Base-by-base conservation (phyloP, 2,888 invertebrate species). In the Tridacna gigas region DNA sequence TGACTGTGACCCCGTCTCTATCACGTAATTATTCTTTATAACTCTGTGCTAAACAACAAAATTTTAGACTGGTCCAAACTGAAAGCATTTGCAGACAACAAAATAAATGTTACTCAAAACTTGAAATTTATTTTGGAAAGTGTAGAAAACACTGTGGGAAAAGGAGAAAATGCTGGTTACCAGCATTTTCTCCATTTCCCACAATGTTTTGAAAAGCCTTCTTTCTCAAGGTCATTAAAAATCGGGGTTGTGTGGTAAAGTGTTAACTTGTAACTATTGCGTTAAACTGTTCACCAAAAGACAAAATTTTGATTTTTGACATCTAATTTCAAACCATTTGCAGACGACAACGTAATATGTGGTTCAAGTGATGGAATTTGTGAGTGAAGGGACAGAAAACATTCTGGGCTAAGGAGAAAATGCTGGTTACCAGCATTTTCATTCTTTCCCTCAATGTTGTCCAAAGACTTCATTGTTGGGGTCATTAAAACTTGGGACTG, bases 1-100 rank as follows among this genome's bases (percentile, higher is more conserved):
- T 94, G 93, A 95, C 82, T 97, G 97, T 93, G 81, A 90, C 20
- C 83, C 86, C 3, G 86, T 82, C 60, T 90, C 91, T 26, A 84
- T 87, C 28, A 84, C 86, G 94, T 93, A 91, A 90, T 91, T 84
- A 37, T 37, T 37, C 2, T 37, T n/a, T n/a, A n/a, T 37, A 37
- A 37, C 37, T 37, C 2, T 37, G 2, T 37, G 71, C 20, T 26
- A 15, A 37, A 22, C 47, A 26, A 18, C 37, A 26, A 37, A 9
- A 65, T 22, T 25, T 37, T 37, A 37, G 37, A 37, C 7, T 37
- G 2, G 37, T 37, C 37, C 37, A 37, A 37, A 37, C 2, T 7
- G 37, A 37, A 37, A 37, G 37, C 37, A 37, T 37, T 37, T 37
- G 37, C 37, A 37, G 37, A 37, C 37, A 7, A 37, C 37, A 37